A percentile compares a stretch with the other conserved stretches of the same genome.
Conservation (phyloP, 2,888 invertebrate genomes). For the Hyles lineata region DNA sequence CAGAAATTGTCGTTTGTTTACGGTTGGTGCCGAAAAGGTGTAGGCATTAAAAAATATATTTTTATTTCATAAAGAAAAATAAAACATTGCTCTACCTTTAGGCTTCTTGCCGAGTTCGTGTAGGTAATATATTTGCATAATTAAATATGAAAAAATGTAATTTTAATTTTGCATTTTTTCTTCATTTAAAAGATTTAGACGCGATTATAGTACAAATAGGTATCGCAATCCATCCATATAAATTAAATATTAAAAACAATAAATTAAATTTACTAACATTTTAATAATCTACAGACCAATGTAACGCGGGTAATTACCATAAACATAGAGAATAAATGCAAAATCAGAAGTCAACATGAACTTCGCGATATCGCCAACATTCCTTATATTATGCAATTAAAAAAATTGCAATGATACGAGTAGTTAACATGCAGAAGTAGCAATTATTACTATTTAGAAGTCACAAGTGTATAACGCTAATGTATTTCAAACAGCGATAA, state of each 20-base stretch:
- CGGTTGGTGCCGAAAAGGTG: too few species aligned
- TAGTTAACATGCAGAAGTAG: constrained; percentile 24
- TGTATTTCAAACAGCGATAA: constrained; percentile 3
- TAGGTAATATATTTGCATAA: too few species aligned
- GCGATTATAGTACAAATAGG: not conserved
- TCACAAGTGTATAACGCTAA: not conserved
- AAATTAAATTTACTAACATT: constrained; percentile 1
- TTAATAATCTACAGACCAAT: not conserved
- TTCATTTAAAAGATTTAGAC: not conserved
- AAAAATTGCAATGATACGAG: constrained; percentile 17
- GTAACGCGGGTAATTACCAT: constrained; percentile 19
- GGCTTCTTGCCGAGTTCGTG: too few species aligned
- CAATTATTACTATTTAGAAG: constrained; percentile 13
- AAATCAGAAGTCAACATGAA: constrained; percentile 11
- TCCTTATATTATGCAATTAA: constrained; percentile 5
- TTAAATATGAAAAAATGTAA: not conserved
- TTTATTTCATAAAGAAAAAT: too few species aligned
- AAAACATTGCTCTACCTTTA: too few species aligned
- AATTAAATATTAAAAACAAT: not conserved
- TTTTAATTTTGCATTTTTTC: not conserved
- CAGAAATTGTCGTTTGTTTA: too few species aligned
- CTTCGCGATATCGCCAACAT: constrained; percentile 10
- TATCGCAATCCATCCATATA: not conserved
- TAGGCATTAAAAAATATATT: too few species aligned
- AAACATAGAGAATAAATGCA: constrained; percentile 26